A percentile compares a stretch with the other conserved stretches of the same genome.
phyloP scores from a whole-genome alignment of 2,888 invertebrate genomes.

The Athalia cordata region DNA sequence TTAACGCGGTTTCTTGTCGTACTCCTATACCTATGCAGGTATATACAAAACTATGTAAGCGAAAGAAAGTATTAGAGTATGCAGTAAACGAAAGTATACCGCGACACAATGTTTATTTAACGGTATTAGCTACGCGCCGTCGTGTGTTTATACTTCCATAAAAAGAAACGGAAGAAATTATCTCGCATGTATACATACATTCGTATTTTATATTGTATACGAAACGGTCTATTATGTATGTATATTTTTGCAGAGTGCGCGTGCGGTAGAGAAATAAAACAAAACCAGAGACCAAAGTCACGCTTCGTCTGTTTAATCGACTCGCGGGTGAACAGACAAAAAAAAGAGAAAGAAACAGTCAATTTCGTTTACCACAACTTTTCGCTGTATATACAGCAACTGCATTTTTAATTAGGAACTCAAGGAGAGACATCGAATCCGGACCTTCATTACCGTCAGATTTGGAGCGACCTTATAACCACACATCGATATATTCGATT shows the following conservation, averaged over 20 bases:
- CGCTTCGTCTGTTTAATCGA: constrained; percentile 33
- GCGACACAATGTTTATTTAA: constrained; percentile 31
- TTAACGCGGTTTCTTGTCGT: not conserved
- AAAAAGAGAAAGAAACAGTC: constrained; percentile 21
- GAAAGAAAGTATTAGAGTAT: too few species aligned
- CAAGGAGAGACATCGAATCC: not conserved
- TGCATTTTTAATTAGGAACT: too few species aligned
- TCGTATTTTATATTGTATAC: not conserved
- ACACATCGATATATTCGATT: not conserved
- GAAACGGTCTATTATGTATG: not conserved
- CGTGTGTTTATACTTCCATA: not conserved
- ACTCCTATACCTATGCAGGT: constrained; percentile 4
- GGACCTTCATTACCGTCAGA: not conserved
- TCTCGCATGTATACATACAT: not conserved
- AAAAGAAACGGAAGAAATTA: constrained; percentile 8
- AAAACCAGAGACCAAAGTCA: constrained; percentile 32
- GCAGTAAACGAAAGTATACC: not conserved
- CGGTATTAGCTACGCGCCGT: too few species aligned
- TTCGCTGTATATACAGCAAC: not conserved
- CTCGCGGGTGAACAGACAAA: constrained; percentile 12
- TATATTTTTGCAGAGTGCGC: not conserved
- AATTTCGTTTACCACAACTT: not conserved
- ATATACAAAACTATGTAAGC: too few species aligned
- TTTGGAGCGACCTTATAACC: too few species aligned
- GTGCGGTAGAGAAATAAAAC: constrained; percentile 16